Evolutionary conservation across 2,113 vertebrate species (phyloP).

Genomic region (Heterotilapia buettikoferi): DNA sequence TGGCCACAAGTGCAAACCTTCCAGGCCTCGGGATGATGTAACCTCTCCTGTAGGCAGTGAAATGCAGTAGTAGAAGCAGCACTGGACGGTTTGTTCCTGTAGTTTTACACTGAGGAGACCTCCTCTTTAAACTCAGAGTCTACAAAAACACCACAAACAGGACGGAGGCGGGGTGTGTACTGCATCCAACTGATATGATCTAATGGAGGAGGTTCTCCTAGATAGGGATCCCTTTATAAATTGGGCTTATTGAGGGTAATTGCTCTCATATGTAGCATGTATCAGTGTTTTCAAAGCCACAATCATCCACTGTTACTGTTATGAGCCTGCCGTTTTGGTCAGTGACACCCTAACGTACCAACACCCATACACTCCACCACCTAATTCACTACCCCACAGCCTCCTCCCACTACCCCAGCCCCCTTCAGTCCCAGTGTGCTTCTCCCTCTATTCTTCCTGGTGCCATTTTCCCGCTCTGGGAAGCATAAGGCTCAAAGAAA

Average conservation of each 20-base stretch:
- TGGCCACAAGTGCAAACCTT: constrained; percentile 33
- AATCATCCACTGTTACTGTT: neutral
- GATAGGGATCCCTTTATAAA: neutral
- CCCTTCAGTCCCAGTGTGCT: neutral
- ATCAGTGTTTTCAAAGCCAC: neutral
- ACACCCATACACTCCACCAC: neutral
- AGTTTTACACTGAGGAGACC: neutral
- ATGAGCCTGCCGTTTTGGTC: neutral
- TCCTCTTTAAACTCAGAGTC: neutral
- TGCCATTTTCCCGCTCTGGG: constrained; percentile 63
- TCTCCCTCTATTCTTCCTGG: constrained; percentile 2
- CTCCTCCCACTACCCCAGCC: neutral
- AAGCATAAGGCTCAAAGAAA: constrained; percentile 26
- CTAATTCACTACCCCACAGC: constrained; percentile 3
- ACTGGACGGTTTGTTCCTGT: neutral
- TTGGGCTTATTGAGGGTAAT: neutral
- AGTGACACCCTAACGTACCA: neutral
- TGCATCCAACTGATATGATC: neutral
- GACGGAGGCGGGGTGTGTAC: neutral
- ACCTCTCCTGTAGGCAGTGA: constrained; percentile 7
- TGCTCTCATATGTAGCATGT: neutral
- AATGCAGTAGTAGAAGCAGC: neutral
- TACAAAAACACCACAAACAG: neutral
- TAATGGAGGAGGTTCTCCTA: accelerated
- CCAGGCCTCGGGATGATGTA: constrained; percentile 37